Evolutionary conservation across 2,888 invertebrate genomes (phyloP).

Genomic region (Drosophila glabriapex): DNA sequence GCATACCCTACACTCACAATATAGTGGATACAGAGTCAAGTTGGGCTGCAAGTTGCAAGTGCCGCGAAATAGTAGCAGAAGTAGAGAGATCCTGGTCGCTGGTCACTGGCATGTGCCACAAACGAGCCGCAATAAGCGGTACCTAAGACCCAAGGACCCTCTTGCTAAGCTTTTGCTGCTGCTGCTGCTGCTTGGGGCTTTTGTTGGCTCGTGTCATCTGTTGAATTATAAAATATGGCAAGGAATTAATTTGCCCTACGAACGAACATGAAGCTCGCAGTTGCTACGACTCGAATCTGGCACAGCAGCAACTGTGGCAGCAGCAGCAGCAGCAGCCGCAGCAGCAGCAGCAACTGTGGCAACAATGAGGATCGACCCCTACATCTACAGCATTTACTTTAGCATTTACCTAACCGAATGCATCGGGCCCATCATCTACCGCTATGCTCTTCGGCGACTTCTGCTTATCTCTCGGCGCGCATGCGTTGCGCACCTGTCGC

Average conservation of each 20-base stretch:
- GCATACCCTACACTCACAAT: slow-evolving; percentile 21
- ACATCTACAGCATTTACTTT: slow-evolving; percentile 22
- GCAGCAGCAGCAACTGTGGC: slow-evolving; percentile 21
- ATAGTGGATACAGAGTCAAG: neutral
- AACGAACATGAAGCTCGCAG: slow-evolving; percentile 50
- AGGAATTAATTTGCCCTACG: slow-evolving; percentile 77
- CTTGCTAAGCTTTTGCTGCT: slow-evolving; percentile 46
- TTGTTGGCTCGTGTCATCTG: slow-evolving; percentile 81
- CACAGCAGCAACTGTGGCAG: slow-evolving; percentile 65
- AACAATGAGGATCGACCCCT: slow-evolving; percentile 59
- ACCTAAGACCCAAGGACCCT: slow-evolving; percentile 47
- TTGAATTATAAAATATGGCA: slow-evolving; percentile 82
- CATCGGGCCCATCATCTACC: slow-evolving; percentile 60
- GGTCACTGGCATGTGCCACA: slow-evolving; percentile 73
- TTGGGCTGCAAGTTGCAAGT: neutral
- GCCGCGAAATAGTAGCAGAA: slow-evolving; percentile 6
- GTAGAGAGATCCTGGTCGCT: slow-evolving; percentile 35
- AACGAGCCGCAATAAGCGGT: slow-evolving; percentile 65
- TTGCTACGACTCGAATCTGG: slow-evolving; percentile 61
- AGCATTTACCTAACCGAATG: slow-evolving; percentile 16
- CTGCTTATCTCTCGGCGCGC: slow-evolving; percentile 47
- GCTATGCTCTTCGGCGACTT: slow-evolving; percentile 57
- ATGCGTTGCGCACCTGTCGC: slow-evolving; percentile 74
- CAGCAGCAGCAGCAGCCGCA: slow-evolving; percentile 45
- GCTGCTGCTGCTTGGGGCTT: slow-evolving; percentile 30